Base-by-base conservation (phyloP, 2,888 invertebrate genomes). In the Laothoe populi region DNA sequence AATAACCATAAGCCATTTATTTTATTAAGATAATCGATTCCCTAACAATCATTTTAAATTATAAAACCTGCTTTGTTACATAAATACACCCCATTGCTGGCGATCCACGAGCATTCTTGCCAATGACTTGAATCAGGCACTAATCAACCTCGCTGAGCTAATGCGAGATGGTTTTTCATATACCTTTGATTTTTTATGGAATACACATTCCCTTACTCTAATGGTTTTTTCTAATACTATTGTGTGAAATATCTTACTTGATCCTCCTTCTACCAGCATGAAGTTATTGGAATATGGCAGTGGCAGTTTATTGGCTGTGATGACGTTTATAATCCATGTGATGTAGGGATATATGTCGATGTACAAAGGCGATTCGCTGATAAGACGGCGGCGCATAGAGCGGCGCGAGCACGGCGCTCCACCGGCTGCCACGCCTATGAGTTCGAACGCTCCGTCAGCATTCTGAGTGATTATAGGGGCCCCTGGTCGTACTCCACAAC, bases 281-380 rank as follows among this genome's bases (percentile, higher is more conserved):
- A 86, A 88, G 61, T 79, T 83, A 1, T 81, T 77, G 0, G 90
- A 84, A 66, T 87, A 89, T 0, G 90, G 76, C 7, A 75, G 66
- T 0, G 91, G 91, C n/a, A 89, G 65, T 1, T 82, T 72, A 59
- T 84, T 73, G 0, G 90, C 90, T 0, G 86, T 84, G 44, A 91
- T 78, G 1, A 87, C 84, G 65, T 89, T 90, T 31, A 82, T 74
- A 13, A 90, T 84, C 91, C 91, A 91, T 0, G 78, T 77, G 2
- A 75, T 73, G 71, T 90, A 91, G 1, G 90, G 90, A 63, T 78
- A 90, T 1, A 90, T 82, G 61, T 91, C 90, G 16, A 90, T 84
- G 68, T 85, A 91, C 0, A 90, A 69, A 0, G 91, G 90, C 0
- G 90, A 90, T 35, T 88, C 86, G 8, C 61, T 73, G 69, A 86